These are phyloP conservation scores for Chalcosyrphus nemorum DNA, from an alignment of 2,888 invertebrate species.

Conservation along the genomic window DNA sequence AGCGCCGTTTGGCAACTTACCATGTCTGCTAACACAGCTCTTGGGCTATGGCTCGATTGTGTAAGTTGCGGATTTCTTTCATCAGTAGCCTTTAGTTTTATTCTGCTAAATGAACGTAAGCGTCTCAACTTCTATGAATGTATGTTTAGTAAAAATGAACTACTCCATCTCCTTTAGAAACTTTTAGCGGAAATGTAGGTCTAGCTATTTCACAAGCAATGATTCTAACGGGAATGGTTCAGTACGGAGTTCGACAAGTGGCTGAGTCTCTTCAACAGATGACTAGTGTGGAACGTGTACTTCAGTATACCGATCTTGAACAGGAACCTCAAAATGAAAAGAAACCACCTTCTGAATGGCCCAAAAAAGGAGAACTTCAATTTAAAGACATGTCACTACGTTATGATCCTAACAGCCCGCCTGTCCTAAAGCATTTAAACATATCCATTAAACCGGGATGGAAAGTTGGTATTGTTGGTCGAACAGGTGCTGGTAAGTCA, in stretches of 20 bases:
- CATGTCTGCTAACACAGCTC: constrained; percentile 83
- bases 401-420: constrained; percentile 84
- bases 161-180: constrained; percentile 74
- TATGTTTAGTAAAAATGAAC: not conserved
- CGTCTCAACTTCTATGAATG: not conserved
- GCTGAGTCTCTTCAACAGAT: constrained; percentile 88
- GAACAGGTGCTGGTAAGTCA: constrained; percentile 93
- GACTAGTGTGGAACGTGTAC: constrained; percentile 88
- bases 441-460: constrained; percentile 86
- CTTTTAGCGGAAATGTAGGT: constrained; percentile 87
- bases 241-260: constrained; percentile 87
- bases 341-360: constrained; percentile 87
- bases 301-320: constrained; percentile 88
- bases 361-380: constrained; percentile 84
- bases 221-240: constrained; percentile 88
- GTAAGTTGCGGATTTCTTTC: constrained; percentile 87
- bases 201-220: constrained; percentile 87
- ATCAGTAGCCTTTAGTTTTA: constrained; percentile 85
- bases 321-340: constrained; percentile 83
- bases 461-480: constrained; percentile 91
- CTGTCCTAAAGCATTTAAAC: constrained; percentile 89
- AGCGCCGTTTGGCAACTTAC: constrained; percentile 81
- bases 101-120: constrained; percentile 85
- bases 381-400: constrained; percentile 84
- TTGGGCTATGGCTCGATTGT: constrained; percentile 89